phyloP scores from a whole-genome alignment of 2,797 vertebrate species.

The Huso huso region DNA sequence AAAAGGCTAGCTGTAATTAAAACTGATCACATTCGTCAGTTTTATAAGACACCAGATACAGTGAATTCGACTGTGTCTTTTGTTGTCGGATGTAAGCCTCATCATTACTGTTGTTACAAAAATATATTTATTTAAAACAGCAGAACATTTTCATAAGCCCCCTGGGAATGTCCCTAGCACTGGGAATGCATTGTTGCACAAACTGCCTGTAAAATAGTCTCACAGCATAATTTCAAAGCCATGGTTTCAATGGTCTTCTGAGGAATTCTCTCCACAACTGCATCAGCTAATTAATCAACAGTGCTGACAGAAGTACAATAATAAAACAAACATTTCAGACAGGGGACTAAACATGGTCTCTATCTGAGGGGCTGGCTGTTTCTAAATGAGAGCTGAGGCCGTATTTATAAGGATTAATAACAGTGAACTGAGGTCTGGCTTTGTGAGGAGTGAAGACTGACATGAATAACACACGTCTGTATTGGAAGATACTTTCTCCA shows the following conservation, averaged over 20 bases:
- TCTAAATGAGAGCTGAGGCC: not conserved
- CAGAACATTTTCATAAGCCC: constrained; percentile 25
- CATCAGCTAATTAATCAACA: constrained; percentile 6
- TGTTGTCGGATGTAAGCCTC: constrained; percentile 21
- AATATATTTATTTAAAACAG: constrained; percentile 41
- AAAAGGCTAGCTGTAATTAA: not conserved
- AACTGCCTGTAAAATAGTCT: constrained; percentile 1
- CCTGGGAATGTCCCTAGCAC: constrained; percentile 32
- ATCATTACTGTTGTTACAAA: constrained; percentile 35
- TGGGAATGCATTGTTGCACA: constrained; percentile 34
- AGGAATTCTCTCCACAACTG: constrained; percentile 11
- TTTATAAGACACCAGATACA: not conserved
- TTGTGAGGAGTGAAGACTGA: not conserved
- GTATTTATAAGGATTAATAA: not conserved
- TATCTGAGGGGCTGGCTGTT: not conserved
- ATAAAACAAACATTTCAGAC: constrained; percentile 1
- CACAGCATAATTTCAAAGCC: constrained; percentile 6
- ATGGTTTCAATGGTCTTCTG: constrained; percentile 1
- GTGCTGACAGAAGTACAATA: constrained; percentile 13
- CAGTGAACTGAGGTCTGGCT: not conserved
- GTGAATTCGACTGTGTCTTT: not conserved
- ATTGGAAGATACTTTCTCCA: not conserved
- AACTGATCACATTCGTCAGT: constrained; percentile 5
- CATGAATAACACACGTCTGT: not conserved
- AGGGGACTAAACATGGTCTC: not conserved